Conservation (phyloP, 2,888 invertebrate genomes). For the Trichopria drosophilae region DNA sequence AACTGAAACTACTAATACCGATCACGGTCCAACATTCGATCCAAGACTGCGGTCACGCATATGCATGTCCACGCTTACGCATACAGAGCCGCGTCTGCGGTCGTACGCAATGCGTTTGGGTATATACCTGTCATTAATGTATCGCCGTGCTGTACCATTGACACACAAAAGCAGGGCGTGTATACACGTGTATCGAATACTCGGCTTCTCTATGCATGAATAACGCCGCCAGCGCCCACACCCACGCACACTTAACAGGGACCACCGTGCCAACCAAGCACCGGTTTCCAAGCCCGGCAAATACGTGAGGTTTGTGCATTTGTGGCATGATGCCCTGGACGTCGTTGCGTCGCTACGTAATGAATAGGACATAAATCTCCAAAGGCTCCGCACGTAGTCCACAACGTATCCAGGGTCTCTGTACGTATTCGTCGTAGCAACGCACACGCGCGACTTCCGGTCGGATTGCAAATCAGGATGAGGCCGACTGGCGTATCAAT, state of each 20-base stretch:
- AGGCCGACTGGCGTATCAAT: too few relatives aligned
- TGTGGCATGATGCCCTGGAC: conserved; percentile 35
- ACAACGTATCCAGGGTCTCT: conserved; percentile 10
- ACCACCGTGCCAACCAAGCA: conserved; percentile 33
- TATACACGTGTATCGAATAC: conserved; percentile 8
- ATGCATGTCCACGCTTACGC: conserved; percentile 15
- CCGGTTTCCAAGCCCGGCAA: conserved; percentile 35
- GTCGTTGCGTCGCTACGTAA: conserved; percentile 38
- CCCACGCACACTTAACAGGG: neutral
- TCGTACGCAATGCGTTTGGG: conserved; percentile 28
- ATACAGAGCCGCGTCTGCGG: conserved; percentile 23
- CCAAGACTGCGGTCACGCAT: too few relatives aligned
- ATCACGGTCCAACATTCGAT: too few relatives aligned
- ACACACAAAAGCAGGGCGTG: conserved; percentile 14
- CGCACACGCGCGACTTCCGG: conserved; percentile 13
- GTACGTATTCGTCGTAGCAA: conserved; percentile 18
- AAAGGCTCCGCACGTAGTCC: conserved; percentile 34
- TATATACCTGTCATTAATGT: conserved; percentile 50
- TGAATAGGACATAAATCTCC: conserved; percentile 55
- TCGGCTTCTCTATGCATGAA: conserved; percentile 1
- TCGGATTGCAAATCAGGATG: too few relatives aligned
- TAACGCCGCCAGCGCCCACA: conserved; percentile 9
- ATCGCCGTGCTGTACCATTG: conserved; percentile 39
- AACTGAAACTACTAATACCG: too few relatives aligned
- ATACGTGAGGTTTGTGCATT: conserved; percentile 42